Percentiles rank a stretch among this genome's conserved stretches.
These are phyloP conservation scores for Malthinus seriepunctatus DNA, from an alignment of 2,888 invertebrate species.

Conservation along the genomic window DNA sequence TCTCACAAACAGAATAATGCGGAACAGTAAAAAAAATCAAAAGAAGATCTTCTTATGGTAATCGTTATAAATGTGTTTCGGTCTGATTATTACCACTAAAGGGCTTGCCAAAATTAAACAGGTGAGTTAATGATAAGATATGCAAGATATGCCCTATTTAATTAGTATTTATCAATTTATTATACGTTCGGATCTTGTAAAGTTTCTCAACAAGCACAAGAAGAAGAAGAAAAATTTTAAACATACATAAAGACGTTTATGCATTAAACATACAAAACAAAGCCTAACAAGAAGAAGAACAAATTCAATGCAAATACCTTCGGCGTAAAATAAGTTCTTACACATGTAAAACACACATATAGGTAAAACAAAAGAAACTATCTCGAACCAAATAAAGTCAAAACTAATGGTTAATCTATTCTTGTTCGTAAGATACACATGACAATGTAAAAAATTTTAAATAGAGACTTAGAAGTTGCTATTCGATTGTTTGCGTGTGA, in stretches of 20 bases:
- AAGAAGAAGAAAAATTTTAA: neutral
- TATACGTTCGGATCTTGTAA: no score
- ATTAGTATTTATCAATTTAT: slow-evolving; percentile 20
- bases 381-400: slow-evolving; percentile 26
- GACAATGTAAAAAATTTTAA: no score
- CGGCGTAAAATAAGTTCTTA: slow-evolving; percentile 27
- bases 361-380: slow-evolving; percentile 23
- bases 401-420: slow-evolving; percentile 27
- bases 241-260: slow-evolving; percentile 14
- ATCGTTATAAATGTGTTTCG: slow-evolving; percentile 26
- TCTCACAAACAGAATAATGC: slow-evolving; percentile 13
- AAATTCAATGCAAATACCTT: slow-evolving; percentile 37
- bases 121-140: slow-evolving; percentile 30
- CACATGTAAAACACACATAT: slow-evolving; percentile 29
- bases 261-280: slow-evolving; percentile 6
- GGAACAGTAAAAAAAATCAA: slow-evolving; percentile 8
- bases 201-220: no score
- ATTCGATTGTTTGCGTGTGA: no score
- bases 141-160: slow-evolving; percentile 22
- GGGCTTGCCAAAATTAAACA: slow-evolving; percentile 23
- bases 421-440: slow-evolving; percentile 7
- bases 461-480: no score
- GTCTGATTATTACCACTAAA: slow-evolving; percentile 24
- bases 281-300: slow-evolving; percentile 16
- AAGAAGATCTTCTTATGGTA: slow-evolving; percentile 9